Evolutionary conservation across 2,797 vertebrate genomes (phyloP).

Genomic region (Pipistrellus pygmaeus): DNA sequence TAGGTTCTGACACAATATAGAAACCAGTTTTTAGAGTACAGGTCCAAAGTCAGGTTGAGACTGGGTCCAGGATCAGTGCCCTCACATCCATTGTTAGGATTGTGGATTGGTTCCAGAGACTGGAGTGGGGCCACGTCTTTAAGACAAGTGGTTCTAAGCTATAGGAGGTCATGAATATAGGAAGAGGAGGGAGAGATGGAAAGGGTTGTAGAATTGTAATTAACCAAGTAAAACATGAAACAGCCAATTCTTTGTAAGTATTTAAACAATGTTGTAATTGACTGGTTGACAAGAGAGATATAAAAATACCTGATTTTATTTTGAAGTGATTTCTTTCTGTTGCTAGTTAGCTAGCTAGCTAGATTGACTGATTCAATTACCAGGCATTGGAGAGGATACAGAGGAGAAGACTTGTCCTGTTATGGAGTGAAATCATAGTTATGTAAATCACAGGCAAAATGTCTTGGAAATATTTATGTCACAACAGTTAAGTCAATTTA

Average conservation of each 20-base stretch:
- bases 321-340: slow-evolving; percentile 38
- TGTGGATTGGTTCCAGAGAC: not conserved
- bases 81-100: not conserved
- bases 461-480: slow-evolving; percentile 9
- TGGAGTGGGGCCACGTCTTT: not conserved
- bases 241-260: not conserved
- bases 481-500: not conserved
- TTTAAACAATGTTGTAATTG: not conserved
- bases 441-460: not conserved
- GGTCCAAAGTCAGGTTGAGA: not conserved
- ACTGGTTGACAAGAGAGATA: not conserved
- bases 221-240: not conserved
- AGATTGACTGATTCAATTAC: not conserved
- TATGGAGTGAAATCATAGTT: not conserved
- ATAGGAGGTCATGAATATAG: not conserved
- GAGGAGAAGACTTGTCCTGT: not conserved
- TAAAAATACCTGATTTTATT: slow-evolving; percentile 9
- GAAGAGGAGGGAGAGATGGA: not conserved
- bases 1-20: not conserved
- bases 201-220: not conserved
- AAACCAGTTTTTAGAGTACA: not conserved
- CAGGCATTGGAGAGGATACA: not conserved
- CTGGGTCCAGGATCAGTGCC: not conserved
- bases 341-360: not conserved
- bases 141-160: not conserved